A percentile compares a stretch with the other conserved stretches of the same genome.
Evolutionary conservation across 2,888 invertebrate genomes (phyloP).

Genomic region (Thysanoteuthis rhombus): DNA sequence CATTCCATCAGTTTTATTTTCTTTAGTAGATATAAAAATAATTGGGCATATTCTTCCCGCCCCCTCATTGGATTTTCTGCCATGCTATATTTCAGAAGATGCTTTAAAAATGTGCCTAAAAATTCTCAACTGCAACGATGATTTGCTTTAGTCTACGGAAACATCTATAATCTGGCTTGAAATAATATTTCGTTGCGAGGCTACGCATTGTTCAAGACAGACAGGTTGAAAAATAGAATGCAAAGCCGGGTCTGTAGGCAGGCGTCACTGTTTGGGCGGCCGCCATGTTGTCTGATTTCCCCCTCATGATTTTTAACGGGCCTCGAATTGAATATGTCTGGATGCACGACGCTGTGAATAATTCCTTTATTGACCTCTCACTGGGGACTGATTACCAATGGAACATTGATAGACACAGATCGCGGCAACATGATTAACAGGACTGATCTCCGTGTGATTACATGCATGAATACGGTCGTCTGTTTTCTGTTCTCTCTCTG

Average conservation of each 20-base stretch:
- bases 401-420: neutral
- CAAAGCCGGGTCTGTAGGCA: neutral
- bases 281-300: slow-evolving; percentile 12
- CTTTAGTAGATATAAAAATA: no score
- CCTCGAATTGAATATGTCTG: neutral
- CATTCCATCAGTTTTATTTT: no score
- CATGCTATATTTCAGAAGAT: neutral
- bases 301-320: neutral
- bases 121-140: neutral
- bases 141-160: neutral
- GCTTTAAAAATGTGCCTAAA: neutral
- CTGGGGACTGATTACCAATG: neutral
- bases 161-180: neutral
- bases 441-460: neutral
- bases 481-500: neutral
- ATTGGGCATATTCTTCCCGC: no score
- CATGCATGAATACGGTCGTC: neutral
- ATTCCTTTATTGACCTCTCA: neutral
- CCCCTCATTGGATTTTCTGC: no score
- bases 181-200: neutral
- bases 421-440: neutral
- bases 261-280: neutral
- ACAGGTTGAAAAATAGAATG: neutral
- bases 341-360: neutral
- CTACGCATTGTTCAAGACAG: neutral